Base-by-base conservation (phyloP, 2,888 invertebrate genomes). In the Orchestes rusci region DNA sequence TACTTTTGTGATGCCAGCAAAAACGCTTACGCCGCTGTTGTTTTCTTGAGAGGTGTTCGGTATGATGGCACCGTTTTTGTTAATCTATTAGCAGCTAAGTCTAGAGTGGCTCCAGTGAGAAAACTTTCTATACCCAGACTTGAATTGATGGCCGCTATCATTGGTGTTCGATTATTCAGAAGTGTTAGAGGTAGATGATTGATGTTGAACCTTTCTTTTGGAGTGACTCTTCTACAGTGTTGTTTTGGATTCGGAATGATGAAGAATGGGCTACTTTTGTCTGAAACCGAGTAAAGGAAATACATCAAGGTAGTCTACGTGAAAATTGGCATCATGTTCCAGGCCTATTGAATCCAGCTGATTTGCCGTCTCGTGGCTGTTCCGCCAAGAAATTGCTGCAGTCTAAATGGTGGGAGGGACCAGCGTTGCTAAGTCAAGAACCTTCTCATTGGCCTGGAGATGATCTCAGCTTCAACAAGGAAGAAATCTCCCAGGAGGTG, bases 361-460 rank as follows among this genome's bases (percentile, higher is more conserved):
- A 63, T 45, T 39, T 60, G 4, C 59, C 60, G 2, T 62, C 60
- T 2, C 35, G 61, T 27, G 63, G 61, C 3, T 62, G 62, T 47
- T 39, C 42, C 10, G 48, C 54, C 2, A 35, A 50, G 31, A 38
- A 56, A 10, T 48, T 64, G 3, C 3, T 56, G 5, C 44, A 59
- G 16, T 53, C 56, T 3, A 36, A 42, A 52, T 64, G 62, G 62
- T 64, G 60, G 63, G 50, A 55, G 48, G 61, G 61, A 10, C 61
- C 59, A 10, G 15, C 33, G 2, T 64, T 60, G 62, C 43, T 64
- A 8, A 34, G 29, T 23, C 13, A 38, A 4, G 23, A 30, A 12
- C 20, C 33, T 2, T 3, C 23, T 7, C 10, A 7, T 3, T 45
- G 45, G 42, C n/a, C n/a, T n/a, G n/a, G n/a, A n/a, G n/a, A n/a